phyloP scores from a whole-genome alignment of 1,140 invertebrate genomes.

The Parapsyche elsis region DNA sequence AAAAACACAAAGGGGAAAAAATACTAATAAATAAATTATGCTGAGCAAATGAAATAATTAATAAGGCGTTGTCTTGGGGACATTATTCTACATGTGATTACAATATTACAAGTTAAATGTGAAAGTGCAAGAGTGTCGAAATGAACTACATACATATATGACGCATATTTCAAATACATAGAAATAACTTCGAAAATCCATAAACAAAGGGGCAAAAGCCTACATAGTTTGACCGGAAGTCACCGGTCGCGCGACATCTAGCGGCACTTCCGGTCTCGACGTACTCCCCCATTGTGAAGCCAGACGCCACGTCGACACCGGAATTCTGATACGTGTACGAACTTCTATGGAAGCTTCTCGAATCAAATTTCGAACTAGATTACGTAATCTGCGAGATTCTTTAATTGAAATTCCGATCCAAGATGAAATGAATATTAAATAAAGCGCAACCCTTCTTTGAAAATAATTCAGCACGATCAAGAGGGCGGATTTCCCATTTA shows the following conservation, averaged over 20 bases:
- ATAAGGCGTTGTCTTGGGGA: too few species aligned
- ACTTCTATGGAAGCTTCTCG: not conserved
- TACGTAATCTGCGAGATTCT: not conserved
- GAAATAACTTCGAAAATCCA: not conserved
- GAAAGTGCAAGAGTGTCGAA: not conserved
- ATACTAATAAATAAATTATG: too few species aligned
- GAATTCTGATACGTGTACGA: slow-evolving; percentile 1
- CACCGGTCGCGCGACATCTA: not conserved
- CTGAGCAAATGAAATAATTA: too few species aligned
- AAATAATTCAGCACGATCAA: slow-evolving; percentile 12
- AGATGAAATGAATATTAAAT: slow-evolving; percentile 35
- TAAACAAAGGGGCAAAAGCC: not conserved
- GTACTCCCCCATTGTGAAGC: not conserved
- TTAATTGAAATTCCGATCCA: slow-evolving; percentile 34
- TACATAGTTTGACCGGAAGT: slow-evolving; percentile 4
- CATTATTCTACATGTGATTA: too few species aligned
- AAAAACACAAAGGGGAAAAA: too few species aligned
- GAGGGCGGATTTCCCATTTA: too few species aligned
- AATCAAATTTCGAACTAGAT: too few species aligned
- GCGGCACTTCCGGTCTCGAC: not conserved
- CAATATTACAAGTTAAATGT: too few species aligned
- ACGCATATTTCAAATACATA: not conserved
- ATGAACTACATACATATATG: too few species aligned
- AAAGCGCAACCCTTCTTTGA: slow-evolving; percentile 27
- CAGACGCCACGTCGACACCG: slow-evolving; percentile 13